Evolutionary conservation across 1,140 invertebrate species (phyloP).

Genomic region (Hycleus cichorii): DNA sequence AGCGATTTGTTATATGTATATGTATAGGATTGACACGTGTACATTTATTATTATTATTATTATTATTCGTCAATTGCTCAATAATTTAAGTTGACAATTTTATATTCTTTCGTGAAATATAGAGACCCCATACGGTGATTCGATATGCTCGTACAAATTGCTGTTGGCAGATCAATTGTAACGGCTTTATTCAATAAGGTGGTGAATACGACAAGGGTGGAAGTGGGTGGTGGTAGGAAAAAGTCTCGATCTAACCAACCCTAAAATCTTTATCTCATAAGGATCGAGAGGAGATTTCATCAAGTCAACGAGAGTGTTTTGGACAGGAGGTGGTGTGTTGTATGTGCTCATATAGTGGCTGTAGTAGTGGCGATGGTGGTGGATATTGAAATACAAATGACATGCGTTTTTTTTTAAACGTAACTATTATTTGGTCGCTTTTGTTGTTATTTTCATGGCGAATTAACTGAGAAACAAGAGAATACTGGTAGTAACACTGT

Average conservation of each 20-base stretch:
- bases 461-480: constrained; percentile 5
- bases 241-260: constrained; percentile 7
- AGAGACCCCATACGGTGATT: constrained; percentile 17
- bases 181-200: constrained; percentile 8
- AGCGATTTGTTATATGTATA: no score
- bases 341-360: no score
- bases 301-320: constrained; percentile 11
- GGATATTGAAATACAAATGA: constrained; percentile 16
- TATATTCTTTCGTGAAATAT: constrained; percentile 3
- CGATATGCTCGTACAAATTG: constrained; percentile 19
- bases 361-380: no score
- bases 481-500: constrained; percentile 34
- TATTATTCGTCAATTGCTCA: constrained; percentile 4
- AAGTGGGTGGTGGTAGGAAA: background rate
- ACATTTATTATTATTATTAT: no score
- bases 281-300: constrained; percentile 10
- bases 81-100: constrained; percentile 20
- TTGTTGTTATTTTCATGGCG: no score
- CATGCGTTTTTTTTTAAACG: no score
- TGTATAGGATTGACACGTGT: no score
- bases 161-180: constrained; percentile 20
- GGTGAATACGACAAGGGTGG: no score
- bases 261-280: constrained; percentile 6
- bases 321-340: constrained; percentile 14
- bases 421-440: no score